Percentiles rank a stretch among this genome's conserved stretches.
Evolutionary conservation across 2,888 invertebrate genomes (phyloP).

Genomic region (Apeira syringaria): DNA sequence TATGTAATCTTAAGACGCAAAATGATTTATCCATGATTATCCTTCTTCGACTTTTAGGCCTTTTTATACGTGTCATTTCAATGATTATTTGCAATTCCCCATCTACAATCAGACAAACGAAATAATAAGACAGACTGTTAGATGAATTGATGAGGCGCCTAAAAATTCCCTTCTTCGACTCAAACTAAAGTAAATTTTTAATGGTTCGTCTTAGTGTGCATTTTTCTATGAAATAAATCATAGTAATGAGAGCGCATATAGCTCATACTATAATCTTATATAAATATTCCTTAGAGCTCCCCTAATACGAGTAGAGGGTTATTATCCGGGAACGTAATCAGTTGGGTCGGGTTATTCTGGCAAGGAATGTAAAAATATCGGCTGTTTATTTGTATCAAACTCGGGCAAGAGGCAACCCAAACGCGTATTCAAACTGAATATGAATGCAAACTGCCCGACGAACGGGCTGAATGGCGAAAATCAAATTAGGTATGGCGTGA

Average conservation of each 20-base stretch:
- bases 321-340: constrained; percentile 80
- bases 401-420: constrained; percentile 77
- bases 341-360: constrained; percentile 76
- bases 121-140: constrained; percentile 43
- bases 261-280: constrained; percentile 56
- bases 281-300: constrained; percentile 62
- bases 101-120: constrained; percentile 62
- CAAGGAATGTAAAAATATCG: constrained; percentile 81
- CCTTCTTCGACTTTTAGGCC: constrained; percentile 51
- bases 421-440: constrained; percentile 82
- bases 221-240: constrained; percentile 23
- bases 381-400: constrained; percentile 83
- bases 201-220: too few species aligned
- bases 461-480: constrained; percentile 81
- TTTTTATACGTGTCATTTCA: constrained; percentile 64
- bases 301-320: constrained; percentile 61
- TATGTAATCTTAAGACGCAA: constrained; percentile 56
- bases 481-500: constrained; percentile 84
- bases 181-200: too few species aligned
- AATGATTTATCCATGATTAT: constrained; percentile 51
- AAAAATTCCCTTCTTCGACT: constrained; percentile 7
- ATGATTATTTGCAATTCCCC: constrained; percentile 60
- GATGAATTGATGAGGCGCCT: constrained; percentile 24
- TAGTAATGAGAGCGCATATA: constrained; percentile 38
- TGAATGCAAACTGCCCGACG: constrained; percentile 82